These are phyloP conservation scores for Cyanoliseus patagonus DNA, from an alignment of 2,113 vertebrate genomes.

Conservation along the genomic window DNA sequence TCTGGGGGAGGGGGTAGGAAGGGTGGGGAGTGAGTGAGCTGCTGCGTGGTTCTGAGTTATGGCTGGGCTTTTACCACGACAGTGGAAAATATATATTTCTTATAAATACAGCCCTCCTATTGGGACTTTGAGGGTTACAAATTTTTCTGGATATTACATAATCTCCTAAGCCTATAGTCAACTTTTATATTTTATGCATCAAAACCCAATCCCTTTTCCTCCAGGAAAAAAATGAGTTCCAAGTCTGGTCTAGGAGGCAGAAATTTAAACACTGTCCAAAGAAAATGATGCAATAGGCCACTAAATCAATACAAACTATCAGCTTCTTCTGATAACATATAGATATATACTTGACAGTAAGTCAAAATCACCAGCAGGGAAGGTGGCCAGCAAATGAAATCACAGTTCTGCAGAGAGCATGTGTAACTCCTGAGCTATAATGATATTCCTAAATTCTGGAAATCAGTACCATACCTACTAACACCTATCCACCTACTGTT, in stretches of 20 bases:
- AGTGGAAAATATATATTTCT: not conserved
- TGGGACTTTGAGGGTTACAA: not conserved
- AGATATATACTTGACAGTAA: not conserved
- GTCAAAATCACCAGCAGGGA: not conserved
- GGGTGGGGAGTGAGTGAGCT: too few relatives aligned
- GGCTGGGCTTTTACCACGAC: too few relatives aligned
- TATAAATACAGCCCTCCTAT: not conserved
- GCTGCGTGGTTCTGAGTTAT: too few relatives aligned
- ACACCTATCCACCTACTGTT: not conserved
- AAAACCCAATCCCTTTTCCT: not conserved
- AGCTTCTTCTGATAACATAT: not conserved
- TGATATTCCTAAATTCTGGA: not conserved
- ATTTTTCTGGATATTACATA: not conserved
- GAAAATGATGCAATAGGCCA: not conserved
- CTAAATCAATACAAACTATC: not conserved
- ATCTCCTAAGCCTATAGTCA: not conserved
- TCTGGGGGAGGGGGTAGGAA: too few relatives aligned
- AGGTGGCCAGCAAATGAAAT: not conserved
- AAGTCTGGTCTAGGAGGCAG: not conserved
- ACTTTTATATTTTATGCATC: not conserved
- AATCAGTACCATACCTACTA: not conserved
- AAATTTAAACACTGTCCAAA: not conserved
- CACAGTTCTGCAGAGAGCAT: not conserved
- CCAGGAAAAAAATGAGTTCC: not conserved
- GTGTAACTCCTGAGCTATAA: not conserved